phyloP scores from a whole-genome alignment of 2,113 vertebrate species.

The Laticauda colubrina region DNA sequence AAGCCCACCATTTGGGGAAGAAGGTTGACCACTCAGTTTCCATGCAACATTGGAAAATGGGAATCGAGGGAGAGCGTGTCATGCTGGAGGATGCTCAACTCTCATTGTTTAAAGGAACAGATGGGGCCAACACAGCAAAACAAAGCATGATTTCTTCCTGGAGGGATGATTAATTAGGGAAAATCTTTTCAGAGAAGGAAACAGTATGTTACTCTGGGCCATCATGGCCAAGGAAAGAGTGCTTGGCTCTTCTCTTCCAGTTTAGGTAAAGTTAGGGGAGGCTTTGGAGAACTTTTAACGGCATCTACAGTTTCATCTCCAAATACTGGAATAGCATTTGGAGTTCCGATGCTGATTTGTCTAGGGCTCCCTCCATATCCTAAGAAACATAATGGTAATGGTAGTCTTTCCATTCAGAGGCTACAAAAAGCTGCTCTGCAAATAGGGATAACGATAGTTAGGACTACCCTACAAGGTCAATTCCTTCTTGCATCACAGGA shows the following conservation, averaged over 20 bases:
- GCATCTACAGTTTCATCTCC: background rate
- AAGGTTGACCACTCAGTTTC: constrained; percentile 59
- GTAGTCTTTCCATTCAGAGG: background rate
- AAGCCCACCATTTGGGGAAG: constrained; percentile 51
- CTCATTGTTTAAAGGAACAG: constrained; percentile 38
- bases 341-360: background rate
- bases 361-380: background rate
- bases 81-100: constrained; percentile 16
- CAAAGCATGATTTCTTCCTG: constrained; percentile 46
- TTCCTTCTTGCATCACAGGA: background rate
- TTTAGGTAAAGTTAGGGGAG: background rate
- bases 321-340: background rate
- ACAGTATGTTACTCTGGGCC: constrained; percentile 18
- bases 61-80: constrained; percentile 41
- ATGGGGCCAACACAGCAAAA: constrained; percentile 45
- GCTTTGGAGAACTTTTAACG: background rate
- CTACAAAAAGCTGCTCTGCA: background rate
- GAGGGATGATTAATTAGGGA: constrained; percentile 54
- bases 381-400: background rate
- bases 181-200: constrained; percentile 40
- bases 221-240: constrained; percentile 6
- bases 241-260: background rate
- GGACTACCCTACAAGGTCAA: background rate
- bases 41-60: constrained; percentile 61
- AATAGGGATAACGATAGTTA: background rate